phyloP scores from a whole-genome alignment of 2,888 invertebrate genomes.

The Dastarcus helophoroides region DNA sequence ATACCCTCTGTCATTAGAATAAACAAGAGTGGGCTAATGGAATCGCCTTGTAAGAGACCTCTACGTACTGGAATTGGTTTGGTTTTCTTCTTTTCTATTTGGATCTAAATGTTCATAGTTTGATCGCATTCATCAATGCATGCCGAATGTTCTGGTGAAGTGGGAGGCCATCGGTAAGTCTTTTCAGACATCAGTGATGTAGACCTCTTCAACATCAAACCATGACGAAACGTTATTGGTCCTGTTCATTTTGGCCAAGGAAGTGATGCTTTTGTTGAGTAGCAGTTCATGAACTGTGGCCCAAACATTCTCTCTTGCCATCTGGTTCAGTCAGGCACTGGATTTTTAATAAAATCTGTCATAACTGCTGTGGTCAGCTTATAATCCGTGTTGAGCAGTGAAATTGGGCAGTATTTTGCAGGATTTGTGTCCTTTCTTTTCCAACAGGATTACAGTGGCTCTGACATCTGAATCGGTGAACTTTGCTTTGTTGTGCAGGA shows the following conservation, averaged over 20 bases:
- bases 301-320: slow-evolving; percentile 16
- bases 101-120: not conserved
- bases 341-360: slow-evolving; percentile 8
- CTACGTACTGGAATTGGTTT: slow-evolving; percentile 2
- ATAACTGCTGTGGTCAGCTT: slow-evolving; percentile 20
- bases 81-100: not conserved
- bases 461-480: slow-evolving; percentile 14
- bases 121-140: not conserved
- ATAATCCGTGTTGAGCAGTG: slow-evolving; percentile 19
- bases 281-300: slow-evolving; percentile 18
- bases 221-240: slow-evolving; percentile 14
- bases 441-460: slow-evolving; percentile 17
- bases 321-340: slow-evolving; percentile 13
- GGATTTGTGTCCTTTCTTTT: slow-evolving; percentile 20
- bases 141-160: slow-evolving; percentile 3
- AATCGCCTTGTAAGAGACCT: slow-evolving; percentile 1
- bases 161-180: slow-evolving; percentile 11
- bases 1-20: slow-evolving; percentile 12
- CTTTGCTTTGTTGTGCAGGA: slow-evolving; percentile 1
- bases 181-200: slow-evolving; percentile 10
- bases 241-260: slow-evolving; percentile 11
- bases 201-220: slow-evolving; percentile 14
- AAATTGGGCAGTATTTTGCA: slow-evolving; percentile 20
- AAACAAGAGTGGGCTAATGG: slow-evolving; percentile 10
- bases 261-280: slow-evolving; percentile 15